Evolutionary conservation across 2,797 vertebrate genomes (phyloP).

Genomic region (Podarcis siculus): DNA sequence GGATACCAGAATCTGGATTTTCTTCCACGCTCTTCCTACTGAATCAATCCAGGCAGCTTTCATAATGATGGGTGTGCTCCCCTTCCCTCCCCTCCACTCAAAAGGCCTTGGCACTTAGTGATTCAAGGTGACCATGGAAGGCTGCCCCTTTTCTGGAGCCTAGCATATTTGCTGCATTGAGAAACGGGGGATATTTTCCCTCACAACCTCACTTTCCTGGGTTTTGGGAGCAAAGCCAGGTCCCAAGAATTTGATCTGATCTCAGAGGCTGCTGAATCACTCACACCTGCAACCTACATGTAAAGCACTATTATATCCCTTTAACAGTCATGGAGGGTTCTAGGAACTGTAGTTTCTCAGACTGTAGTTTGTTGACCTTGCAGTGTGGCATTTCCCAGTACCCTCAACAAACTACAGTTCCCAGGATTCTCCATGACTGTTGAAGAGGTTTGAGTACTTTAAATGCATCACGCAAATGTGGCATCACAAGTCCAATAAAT

Average conservation of each 20-base stretch:
- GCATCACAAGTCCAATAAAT: too few species aligned
- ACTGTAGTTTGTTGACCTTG: too few species aligned
- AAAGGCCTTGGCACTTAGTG: background rate
- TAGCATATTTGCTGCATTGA: background rate
- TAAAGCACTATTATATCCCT: too few species aligned
- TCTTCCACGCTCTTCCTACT: background rate
- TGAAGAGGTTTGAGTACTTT: too few species aligned
- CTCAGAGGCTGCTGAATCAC: background rate
- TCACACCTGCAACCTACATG: too few species aligned
- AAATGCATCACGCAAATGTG: too few species aligned
- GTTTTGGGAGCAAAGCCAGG: background rate
- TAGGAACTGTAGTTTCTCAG: too few species aligned
- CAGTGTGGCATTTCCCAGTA: too few species aligned
- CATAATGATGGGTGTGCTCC: background rate
- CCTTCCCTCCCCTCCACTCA: background rate
- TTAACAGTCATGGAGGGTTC: too few species aligned
- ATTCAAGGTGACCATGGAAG: background rate
- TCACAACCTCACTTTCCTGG: background rate
- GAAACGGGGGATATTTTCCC: background rate
- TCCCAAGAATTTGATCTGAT: background rate
- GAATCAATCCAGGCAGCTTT: background rate
- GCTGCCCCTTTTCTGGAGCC: background rate
- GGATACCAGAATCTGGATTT: slow-evolving; percentile 10
- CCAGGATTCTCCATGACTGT: too few species aligned
- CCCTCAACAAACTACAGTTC: too few species aligned